Conservation (phyloP, 2,113 vertebrate genomes). For the Falcunculus frontatus region DNA sequence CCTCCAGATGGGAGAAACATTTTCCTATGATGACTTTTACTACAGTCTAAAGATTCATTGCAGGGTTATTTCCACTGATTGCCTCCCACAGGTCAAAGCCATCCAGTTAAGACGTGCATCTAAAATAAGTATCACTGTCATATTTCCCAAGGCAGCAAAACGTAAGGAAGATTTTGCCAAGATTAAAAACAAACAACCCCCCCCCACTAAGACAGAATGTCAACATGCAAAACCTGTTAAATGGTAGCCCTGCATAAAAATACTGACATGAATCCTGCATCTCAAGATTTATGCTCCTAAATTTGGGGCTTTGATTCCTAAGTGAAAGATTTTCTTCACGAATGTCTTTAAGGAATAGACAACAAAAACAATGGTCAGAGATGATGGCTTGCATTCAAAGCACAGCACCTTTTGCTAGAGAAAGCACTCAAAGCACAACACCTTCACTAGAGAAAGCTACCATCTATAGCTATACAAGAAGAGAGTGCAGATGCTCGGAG, state of each 20-base stretch:
- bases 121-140: not conserved
- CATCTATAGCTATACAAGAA: not conserved
- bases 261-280: not conserved
- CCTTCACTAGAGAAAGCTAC: not conserved
- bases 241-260: not conserved
- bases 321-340: not conserved
- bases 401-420: not conserved
- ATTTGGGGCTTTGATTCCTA: not conserved
- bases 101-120: not conserved
- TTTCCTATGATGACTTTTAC: not conserved
- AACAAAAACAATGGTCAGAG: not conserved
- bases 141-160: not conserved
- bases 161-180: not conserved
- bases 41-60: not conserved
- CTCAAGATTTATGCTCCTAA: not conserved
- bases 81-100: not conserved
- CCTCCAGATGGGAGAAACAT: slow-evolving; percentile 3
- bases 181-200: not conserved
- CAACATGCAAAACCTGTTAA: not conserved
- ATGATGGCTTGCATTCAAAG: not conserved
- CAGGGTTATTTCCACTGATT: not conserved
- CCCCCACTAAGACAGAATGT: not conserved
- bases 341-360: not conserved
- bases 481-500: not conserved
- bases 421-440: not conserved